phyloP scores from a whole-genome alignment of 2,797 vertebrate genomes.

The Chelon auratus region DNA sequence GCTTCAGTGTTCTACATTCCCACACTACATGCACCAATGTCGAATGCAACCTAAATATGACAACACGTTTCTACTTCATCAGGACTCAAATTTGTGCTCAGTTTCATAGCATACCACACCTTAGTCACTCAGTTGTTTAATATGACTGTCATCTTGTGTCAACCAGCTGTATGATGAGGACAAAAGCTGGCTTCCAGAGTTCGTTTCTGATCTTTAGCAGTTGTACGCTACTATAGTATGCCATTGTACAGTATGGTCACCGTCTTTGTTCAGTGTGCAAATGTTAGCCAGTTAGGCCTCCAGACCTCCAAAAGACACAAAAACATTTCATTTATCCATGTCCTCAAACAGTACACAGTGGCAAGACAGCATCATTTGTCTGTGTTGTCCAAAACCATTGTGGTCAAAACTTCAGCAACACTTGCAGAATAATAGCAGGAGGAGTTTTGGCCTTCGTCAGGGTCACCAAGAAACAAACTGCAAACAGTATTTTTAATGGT shows the following conservation, averaged over 20 bases:
- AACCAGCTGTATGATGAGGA: background rate
- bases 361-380: background rate
- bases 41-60: slow-evolving; percentile 14
- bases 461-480: no score
- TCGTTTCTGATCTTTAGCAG: background rate
- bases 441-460: no score
- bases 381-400: background rate
- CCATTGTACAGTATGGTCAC: no score
- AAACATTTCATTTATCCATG: background rate
- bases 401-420: no score
- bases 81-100: slow-evolving; percentile 6
- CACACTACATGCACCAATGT: slow-evolving; percentile 14
- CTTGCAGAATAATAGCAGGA: no score
- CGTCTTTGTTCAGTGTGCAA: background rate
- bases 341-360: background rate
- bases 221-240: no score
- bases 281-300: background rate
- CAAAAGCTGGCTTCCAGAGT: no score
- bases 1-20: slow-evolving; percentile 18
- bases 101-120: background rate
- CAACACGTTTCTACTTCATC: slow-evolving; percentile 6
- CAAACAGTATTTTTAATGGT: no score
- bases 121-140: slow-evolving; percentile 7
- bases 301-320: background rate
- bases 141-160: slow-evolving; percentile 10